A percentile compares a stretch with the other conserved stretches of the same genome.
phyloP scores from a whole-genome alignment of 2,888 invertebrate genomes.

The Tetanocera ferruginea region DNA sequence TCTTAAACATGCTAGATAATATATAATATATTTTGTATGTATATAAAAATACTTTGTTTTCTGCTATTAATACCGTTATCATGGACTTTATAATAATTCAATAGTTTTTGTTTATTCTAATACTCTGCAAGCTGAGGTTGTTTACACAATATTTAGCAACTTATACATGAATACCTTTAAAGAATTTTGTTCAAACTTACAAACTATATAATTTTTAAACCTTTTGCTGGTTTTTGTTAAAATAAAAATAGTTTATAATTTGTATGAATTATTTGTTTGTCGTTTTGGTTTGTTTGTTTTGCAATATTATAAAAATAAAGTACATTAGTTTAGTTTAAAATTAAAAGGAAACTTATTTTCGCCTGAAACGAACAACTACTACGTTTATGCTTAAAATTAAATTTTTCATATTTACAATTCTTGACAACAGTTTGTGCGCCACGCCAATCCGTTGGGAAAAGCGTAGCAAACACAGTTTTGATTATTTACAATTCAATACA shows the following conservation, averaged over 20 bases:
- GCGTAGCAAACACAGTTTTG: constrained; percentile 2
- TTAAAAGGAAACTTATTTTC: constrained; percentile 40
- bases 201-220: constrained; percentile 57
- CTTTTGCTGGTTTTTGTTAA: constrained; percentile 60
- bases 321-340: constrained; percentile 20
- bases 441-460: constrained; percentile 18
- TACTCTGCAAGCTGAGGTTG: no score
- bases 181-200: neutral
- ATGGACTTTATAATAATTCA: no score
- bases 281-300: constrained; percentile 39
- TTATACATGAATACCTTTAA: no score
- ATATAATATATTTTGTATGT: neutral
- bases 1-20: no score
- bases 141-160: no score
- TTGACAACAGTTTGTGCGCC: constrained; percentile 55
- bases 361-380: constrained; percentile 40
- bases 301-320: constrained; percentile 32
- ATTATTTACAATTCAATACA: constrained; percentile 63
- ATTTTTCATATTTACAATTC: constrained; percentile 62
- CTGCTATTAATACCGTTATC: neutral
- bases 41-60: constrained; percentile 9
- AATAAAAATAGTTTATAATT: constrained; percentile 35
- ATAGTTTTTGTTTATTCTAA: no score
- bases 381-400: constrained; percentile 39
- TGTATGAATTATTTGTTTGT: neutral